Percentiles rank a stretch among this genome's conserved stretches.
Conservation (phyloP, 2,797 vertebrate genomes). For the Amphiprion clarkii region DNA sequence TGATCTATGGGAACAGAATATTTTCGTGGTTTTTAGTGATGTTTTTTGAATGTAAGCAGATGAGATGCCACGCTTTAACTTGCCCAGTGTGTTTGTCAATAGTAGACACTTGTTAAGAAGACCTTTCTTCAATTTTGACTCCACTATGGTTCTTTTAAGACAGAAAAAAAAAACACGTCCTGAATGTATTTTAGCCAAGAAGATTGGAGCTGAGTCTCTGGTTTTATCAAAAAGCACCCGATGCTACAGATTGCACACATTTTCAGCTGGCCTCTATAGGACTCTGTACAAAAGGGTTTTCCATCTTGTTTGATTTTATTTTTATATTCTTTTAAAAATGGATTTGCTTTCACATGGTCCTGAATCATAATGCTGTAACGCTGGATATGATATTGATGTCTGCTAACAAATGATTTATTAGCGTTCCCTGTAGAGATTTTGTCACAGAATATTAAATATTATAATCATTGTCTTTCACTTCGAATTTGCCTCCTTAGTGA, state of each 20-base stretch:
- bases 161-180: conserved; percentile 47
- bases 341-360: conserved; percentile 66
- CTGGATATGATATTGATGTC: conserved; percentile 85
- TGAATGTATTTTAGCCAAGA: conserved; percentile 77
- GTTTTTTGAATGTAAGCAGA: conserved; percentile 26
- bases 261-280: conserved; percentile 49
- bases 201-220: conserved; percentile 34
- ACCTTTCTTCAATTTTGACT: conserved; percentile 28
- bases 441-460: conserved; percentile 88
- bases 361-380: conserved; percentile 77
- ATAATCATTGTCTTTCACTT: conserved; percentile 76
- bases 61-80: conserved; percentile 46
- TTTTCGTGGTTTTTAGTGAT: conserved; percentile 11
- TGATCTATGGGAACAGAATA: conserved; percentile 26
- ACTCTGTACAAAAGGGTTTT: conserved; percentile 52
- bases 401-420: conserved; percentile 83
- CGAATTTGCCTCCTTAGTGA: conserved; percentile 29
- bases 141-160: conserved; percentile 14
- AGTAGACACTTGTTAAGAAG: conserved; percentile 7
- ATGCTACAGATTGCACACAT: conserved; percentile 68
- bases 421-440: conserved; percentile 85
- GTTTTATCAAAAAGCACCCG: conserved; percentile 55
- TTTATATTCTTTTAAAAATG: conserved; percentile 61
- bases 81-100: conserved; percentile 43
- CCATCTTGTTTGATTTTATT: conserved; percentile 52